phyloP scores from a whole-genome alignment of 2,113 vertebrate species.

The Vidua chalybeata region DNA sequence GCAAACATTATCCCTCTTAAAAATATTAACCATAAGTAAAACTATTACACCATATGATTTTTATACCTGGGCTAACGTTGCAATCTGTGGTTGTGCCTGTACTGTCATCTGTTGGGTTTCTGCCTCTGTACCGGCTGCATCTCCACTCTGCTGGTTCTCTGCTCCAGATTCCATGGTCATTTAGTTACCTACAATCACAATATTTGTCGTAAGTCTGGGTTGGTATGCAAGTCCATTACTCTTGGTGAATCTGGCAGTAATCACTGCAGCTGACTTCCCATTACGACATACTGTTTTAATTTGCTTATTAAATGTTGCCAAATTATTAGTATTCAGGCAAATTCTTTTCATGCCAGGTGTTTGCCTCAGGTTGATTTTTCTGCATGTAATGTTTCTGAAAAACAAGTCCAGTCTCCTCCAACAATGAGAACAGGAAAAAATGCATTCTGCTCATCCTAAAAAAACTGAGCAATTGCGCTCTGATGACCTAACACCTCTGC shows the following conservation, averaged over 20 bases:
- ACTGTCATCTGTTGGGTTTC: constrained; percentile 92
- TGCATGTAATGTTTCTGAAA: neutral
- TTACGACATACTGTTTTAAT: constrained; percentile 11
- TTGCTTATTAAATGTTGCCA: constrained; percentile 24
- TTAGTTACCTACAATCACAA: constrained; percentile 88
- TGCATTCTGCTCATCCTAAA: neutral
- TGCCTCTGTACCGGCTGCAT: constrained; percentile 91
- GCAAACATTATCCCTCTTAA: constrained; percentile 17
- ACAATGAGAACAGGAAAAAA: neutral
- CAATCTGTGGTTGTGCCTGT: constrained; percentile 87
- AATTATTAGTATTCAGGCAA: constrained; percentile 22
- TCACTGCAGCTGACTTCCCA: constrained; percentile 30
- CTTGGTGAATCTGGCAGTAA: constrained; percentile 23
- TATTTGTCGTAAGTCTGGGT: constrained; percentile 66
- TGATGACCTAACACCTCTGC: neutral
- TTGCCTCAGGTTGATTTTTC: neutral
- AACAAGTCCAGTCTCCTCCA: constrained; percentile 7
- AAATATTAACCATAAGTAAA: constrained; percentile 18
- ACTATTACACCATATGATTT: constrained; percentile 29
- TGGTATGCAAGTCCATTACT: constrained; percentile 36
- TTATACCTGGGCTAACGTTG: constrained; percentile 94
- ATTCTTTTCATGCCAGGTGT: neutral
- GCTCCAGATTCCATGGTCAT: constrained; percentile 98
- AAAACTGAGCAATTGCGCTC: neutral
- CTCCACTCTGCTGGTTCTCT: constrained; percentile 96